Evolutionary conservation across 2,797 vertebrate genomes (phyloP), one percentile per base, ranked within the genome.

Genomic region (Hydrolagus colliei): DNA sequence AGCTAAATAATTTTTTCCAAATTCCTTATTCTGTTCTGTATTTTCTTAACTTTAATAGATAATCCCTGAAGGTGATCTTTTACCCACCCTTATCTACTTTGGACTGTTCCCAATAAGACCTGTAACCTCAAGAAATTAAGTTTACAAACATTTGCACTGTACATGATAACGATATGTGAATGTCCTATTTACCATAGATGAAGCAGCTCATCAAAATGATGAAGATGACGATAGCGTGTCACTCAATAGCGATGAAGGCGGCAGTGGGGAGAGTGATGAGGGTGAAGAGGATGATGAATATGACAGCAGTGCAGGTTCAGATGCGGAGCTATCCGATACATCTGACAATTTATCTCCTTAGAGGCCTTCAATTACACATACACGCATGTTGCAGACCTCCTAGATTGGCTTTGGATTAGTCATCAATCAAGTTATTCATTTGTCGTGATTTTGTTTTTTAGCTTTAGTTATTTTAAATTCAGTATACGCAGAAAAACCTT

Each of bases 241-340:
- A 14, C 63, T 68, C 79, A 84, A 32, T 67, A 82, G 79, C 68
- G 87, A 87, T 73, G 89, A 92, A 65, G 89, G 73, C 68, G 88
- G 86, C 3, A 89, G 86, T 0, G 4, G 61, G 1, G 88, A 87
- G 3, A 88, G 86, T n/a, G 85, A 84, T 75, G 88, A 85, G 9
- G 27, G 75, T 85, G 75, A 90, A 79, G 76, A 79, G n/a, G 73
- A 88, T 12, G 88, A 90, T 73, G 85, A 72, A 1, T 88, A 89
- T 2, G 87, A 86, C 35, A 91, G 88, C 13, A 10, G 89, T 16
- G 78, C 86, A 86, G 90, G 90, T 5, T 88, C 87, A 72, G 74
- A 77, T 88, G 80, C 78, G 18, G 88, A 85, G 86, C 92, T 89
- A 27, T 89, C 87, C 20, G 88, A 86, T 27, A 90, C 89, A 12